Conservation (phyloP, 1,140 invertebrate genomes). For the Psilanteris sp. region DNA sequence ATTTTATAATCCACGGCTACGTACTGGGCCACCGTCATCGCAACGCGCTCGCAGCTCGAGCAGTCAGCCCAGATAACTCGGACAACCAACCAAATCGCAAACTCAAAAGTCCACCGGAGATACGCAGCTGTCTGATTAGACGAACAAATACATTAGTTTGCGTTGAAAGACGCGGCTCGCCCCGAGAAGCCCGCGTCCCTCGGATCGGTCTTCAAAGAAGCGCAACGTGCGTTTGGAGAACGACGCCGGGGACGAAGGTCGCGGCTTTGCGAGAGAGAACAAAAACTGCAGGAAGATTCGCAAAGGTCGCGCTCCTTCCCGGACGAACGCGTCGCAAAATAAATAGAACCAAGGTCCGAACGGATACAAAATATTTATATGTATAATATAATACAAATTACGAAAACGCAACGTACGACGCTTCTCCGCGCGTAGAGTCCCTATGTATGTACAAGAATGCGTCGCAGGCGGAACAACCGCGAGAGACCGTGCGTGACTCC, state of each 20-base stretch:
- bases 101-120: constrained; percentile 33
- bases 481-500: constrained; percentile 22
- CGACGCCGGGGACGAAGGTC: not conserved
- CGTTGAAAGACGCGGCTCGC: constrained; percentile 27
- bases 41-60: constrained; percentile 22
- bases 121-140: constrained; percentile 37
- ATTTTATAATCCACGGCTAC: constrained; percentile 29
- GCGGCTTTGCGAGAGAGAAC: constrained; percentile 39
- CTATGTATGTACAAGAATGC: constrained; percentile 74
- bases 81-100: constrained; percentile 22
- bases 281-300: constrained; percentile 56
- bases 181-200: constrained; percentile 1
- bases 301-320: constrained; percentile 11
- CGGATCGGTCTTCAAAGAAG: no score
- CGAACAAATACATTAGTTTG: constrained; percentile 40
- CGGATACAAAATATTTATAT: constrained; percentile 69
- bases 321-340: constrained; percentile 50
- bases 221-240: no score
- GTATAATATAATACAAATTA: constrained; percentile 72
- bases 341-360: constrained; percentile 57
- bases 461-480: constrained; percentile 43
- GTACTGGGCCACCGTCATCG: constrained; percentile 38
- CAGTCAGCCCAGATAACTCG: constrained; percentile 24
- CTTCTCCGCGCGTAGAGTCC: constrained; percentile 64
- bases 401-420: constrained; percentile 74